phyloP scores from a whole-genome alignment of 1,140 invertebrate genomes.

The Cherax destructor region DNA sequence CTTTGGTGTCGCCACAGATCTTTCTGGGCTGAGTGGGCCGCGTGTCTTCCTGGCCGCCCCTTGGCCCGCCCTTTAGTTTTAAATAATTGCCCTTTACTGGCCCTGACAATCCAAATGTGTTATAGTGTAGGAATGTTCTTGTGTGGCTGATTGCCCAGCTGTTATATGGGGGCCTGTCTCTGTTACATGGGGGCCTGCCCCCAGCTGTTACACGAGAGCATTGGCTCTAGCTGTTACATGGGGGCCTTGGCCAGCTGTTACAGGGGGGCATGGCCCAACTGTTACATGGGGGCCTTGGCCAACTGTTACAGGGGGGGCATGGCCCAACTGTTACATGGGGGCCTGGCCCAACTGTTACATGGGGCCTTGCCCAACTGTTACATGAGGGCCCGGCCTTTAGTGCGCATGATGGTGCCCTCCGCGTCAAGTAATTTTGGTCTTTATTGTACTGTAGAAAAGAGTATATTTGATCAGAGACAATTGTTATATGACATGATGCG shows the following conservation, averaged over 20 bases:
- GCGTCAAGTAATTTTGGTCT: constrained; percentile 1
- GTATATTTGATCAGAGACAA: constrained; percentile 59
- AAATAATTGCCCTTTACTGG: constrained; percentile 26
- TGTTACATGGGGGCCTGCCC: too few relatives aligned
- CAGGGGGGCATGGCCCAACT: too few relatives aligned
- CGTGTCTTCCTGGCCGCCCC: background rate
- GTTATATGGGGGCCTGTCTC: too few relatives aligned
- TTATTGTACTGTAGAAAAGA: constrained; percentile 46
- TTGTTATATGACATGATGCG: constrained; percentile 38
- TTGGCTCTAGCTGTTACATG: too few relatives aligned
- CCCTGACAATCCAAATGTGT: background rate
- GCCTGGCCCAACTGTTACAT: too few relatives aligned
- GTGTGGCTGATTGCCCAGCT: too few relatives aligned
- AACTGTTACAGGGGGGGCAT: background rate
- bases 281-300: too few relatives aligned
- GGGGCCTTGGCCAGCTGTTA: background rate
- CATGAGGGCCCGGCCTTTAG: background rate
- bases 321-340: too few relatives aligned
- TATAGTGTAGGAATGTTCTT: background rate
- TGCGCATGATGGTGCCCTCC: background rate
- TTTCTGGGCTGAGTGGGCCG: constrained; percentile 45
- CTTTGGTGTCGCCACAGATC: constrained; percentile 59
- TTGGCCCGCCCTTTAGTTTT: constrained; percentile 31
- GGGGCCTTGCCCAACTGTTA: background rate
- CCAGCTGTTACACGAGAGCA: too few relatives aligned